These are phyloP conservation scores for Sebastes schlegelii DNA, from an alignment of 2,113 vertebrate species.

Conservation along the genomic window DNA sequence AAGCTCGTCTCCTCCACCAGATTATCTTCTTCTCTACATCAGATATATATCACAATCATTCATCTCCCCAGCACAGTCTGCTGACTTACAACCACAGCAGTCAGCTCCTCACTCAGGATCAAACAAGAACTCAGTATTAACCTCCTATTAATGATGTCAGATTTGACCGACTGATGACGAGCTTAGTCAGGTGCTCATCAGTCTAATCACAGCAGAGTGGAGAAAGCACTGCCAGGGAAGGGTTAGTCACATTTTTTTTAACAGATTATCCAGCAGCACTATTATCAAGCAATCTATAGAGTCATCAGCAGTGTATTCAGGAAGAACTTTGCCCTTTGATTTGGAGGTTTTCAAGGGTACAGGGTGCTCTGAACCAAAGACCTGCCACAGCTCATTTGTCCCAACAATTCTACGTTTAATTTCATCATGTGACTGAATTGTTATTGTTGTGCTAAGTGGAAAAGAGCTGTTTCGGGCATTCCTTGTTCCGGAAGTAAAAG, in stretches of 20 bases:
- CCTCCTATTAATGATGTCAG: constrained; percentile 64
- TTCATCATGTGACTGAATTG: background rate
- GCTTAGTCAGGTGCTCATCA: background rate
- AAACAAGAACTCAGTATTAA: constrained; percentile 28
- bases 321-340: constrained; percentile 21
- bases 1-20: constrained; percentile 2
- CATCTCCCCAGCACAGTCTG: constrained; percentile 14
- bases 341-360: constrained; percentile 14
- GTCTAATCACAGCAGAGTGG: constrained; percentile 2
- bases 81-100: constrained; percentile 8
- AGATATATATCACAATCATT: constrained; percentile 11
- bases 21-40: constrained; percentile 39
- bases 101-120: constrained; percentile 57
- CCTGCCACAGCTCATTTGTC: constrained; percentile 1
- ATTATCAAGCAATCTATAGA: background rate
- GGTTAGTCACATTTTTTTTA: background rate
- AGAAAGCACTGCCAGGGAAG: constrained; percentile 45
- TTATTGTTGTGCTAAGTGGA: background rate
- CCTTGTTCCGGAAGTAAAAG: background rate
- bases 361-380: constrained; percentile 58
- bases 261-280: background rate
- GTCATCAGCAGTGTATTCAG: constrained; percentile 11
- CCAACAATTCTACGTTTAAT: background rate
- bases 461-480: background rate
- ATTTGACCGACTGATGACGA: constrained; percentile 6